phyloP scores from a whole-genome alignment of 2,888 invertebrate genomes.

The Anthophora plumipes region DNA sequence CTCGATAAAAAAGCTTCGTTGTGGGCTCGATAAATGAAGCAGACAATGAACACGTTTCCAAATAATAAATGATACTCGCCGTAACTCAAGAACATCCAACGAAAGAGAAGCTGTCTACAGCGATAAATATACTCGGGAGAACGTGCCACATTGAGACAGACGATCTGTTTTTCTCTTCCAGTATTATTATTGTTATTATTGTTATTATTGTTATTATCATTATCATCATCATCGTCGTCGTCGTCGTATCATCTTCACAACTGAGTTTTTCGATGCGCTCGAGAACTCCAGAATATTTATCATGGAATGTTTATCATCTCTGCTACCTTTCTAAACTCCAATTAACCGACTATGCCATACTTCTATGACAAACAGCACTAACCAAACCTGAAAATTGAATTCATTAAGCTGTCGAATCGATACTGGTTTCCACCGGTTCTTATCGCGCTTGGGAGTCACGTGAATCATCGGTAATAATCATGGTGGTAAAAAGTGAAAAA shows the following conservation, averaged over 20 bases:
- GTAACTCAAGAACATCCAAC: neutral
- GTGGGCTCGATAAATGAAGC: neutral
- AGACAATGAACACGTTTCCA: neutral
- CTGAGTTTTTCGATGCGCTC: neutral
- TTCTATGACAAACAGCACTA: neutral
- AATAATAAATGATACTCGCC: neutral
- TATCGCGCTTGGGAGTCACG: neutral
- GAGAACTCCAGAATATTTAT: constrained; percentile 19
- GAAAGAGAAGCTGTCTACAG: neutral
- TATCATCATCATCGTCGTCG: too few relatives aligned
- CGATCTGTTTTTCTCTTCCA: neutral
- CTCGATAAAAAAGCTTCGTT: constrained; percentile 9
- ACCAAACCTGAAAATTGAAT: constrained; percentile 6
- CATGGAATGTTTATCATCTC: neutral
- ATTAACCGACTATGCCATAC: neutral
- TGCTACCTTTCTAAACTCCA: neutral
- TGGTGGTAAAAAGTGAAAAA: neutral
- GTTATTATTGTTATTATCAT: neutral
- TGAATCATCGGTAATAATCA: neutral
- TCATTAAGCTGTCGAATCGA: constrained; percentile 4
- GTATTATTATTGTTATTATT: neutral
- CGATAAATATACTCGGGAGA: neutral
- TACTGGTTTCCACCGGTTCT: neutral
- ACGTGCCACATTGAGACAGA: too few relatives aligned
- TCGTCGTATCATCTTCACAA: too few relatives aligned